Conservation (phyloP, 2,888 invertebrate genomes). For the Parnassius glacialis region DNA sequence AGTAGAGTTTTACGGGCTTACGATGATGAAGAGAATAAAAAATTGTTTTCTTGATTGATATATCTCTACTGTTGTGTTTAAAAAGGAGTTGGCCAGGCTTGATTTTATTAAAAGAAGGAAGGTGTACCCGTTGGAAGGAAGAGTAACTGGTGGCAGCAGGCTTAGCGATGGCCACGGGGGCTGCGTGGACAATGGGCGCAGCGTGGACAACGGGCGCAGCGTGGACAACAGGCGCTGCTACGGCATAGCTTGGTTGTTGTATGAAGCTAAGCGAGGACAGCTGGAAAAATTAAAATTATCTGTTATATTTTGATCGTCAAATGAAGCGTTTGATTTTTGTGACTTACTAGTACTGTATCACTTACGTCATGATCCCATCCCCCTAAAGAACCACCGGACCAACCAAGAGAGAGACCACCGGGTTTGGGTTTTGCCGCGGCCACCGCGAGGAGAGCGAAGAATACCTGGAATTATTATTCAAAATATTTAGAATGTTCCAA, state of each 20-base stretch:
- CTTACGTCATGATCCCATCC: constrained; percentile 49
- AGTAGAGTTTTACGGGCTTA: too few species aligned
- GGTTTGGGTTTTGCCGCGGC: constrained; percentile 63
- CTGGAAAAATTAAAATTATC: neutral
- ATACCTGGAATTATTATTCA: constrained; percentile 46
- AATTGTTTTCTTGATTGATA: too few species aligned
- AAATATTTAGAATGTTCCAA: neutral
- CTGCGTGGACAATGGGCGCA: neutral
- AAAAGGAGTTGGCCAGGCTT: too few species aligned
- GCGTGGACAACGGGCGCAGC: neutral
- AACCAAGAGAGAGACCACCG: constrained; percentile 43
- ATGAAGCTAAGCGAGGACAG: neutral
- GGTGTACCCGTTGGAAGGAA: too few species aligned
- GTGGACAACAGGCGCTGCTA: too few species aligned
- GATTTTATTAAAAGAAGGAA: too few species aligned
- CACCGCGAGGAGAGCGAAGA: constrained; percentile 59
- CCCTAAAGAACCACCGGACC: constrained; percentile 47
- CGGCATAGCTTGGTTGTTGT: neutral
- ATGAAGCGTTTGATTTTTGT: too few species aligned
- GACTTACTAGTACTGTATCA: constrained; percentile 8
- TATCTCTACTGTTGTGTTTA: too few species aligned
- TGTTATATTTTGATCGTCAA: too few species aligned
- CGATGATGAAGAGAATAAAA: too few species aligned
- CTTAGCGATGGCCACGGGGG: too few species aligned
- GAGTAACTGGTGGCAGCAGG: too few species aligned